Evolutionary conservation across 2,888 invertebrate genomes (phyloP).

Genomic region (Mayetiola destructor): DNA sequence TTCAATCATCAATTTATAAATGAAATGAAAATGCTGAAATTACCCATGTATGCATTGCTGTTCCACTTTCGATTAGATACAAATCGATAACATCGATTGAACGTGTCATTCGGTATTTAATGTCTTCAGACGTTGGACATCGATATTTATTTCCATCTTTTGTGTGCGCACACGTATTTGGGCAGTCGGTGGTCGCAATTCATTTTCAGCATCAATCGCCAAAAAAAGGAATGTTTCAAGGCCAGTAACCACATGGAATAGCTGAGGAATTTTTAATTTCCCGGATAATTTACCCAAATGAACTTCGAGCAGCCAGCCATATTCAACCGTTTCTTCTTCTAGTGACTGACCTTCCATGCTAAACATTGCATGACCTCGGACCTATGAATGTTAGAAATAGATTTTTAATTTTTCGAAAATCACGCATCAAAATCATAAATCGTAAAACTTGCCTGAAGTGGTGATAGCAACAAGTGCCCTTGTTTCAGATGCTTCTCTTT

Average conservation of each 20-base stretch:
- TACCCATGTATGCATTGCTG: constrained; percentile 74
- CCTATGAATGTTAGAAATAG: constrained; percentile 33
- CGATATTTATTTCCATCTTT: constrained; percentile 52
- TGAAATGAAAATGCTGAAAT: constrained; percentile 17
- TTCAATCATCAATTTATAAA: constrained; percentile 6
- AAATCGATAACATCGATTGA: constrained; percentile 81
- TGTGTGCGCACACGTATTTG: constrained; percentile 54
- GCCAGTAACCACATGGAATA: constrained; percentile 75
- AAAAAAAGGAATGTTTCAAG: constrained; percentile 78
- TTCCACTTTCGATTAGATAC: constrained; percentile 77
- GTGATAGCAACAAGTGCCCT: constrained; percentile 73
- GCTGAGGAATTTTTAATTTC: constrained; percentile 72
- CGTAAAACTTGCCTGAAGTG: constrained; percentile 52
- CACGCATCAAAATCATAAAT: no score
- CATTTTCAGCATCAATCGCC: constrained; percentile 79
- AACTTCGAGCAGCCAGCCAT: constrained; percentile 92
- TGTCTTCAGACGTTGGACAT: constrained; percentile 66
- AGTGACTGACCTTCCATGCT: constrained; percentile 79
- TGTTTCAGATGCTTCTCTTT: constrained; percentile 61
- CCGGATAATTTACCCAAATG: constrained; percentile 88
- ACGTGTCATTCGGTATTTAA: constrained; percentile 88
- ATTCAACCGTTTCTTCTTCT: constrained; percentile 91
- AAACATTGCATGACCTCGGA: constrained; percentile 92
- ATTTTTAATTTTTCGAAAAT: background rate
- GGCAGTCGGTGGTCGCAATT: constrained; percentile 65